phyloP scores from a whole-genome alignment of 2,888 invertebrate genomes.

The Parthenolecanium corni region DNA sequence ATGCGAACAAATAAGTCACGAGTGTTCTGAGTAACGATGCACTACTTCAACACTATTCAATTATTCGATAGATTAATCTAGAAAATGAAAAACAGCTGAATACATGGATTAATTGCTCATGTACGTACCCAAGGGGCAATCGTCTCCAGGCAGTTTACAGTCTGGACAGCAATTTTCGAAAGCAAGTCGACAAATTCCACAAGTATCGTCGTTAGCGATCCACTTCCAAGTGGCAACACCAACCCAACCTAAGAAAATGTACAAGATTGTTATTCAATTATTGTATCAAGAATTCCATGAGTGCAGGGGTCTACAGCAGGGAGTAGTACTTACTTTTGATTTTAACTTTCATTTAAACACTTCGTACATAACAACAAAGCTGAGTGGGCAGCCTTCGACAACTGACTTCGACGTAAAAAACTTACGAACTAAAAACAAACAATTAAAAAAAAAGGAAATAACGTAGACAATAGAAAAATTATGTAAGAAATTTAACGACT shows the following conservation, averaged over 20 bases:
- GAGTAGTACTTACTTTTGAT: constrained; percentile 8
- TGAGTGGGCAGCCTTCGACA: not conserved
- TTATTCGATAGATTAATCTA: no score
- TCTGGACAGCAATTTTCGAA: constrained; percentile 98
- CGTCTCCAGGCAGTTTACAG: constrained; percentile 93
- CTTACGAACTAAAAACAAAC: no score
- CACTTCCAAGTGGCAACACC: constrained; percentile 97
- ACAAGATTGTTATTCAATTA: not conserved
- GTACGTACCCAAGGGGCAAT: constrained; percentile 68
- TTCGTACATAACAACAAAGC: not conserved
- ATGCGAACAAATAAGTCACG: no score
- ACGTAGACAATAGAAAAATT: not conserved
- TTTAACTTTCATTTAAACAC: constrained; percentile 24
- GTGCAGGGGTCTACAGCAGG: not conserved
- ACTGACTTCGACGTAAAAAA: not conserved
- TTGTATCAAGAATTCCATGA: not conserved
- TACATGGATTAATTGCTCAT: no score
- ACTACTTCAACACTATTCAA: no score
- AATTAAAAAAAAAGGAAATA: not conserved
- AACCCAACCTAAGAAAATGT: constrained; percentile 58
- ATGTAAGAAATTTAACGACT: not conserved
- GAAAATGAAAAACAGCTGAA: no score
- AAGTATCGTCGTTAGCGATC: constrained; percentile 98
- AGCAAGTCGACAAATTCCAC: constrained; percentile 97
- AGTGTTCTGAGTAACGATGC: no score